Evolutionary conservation across 2,888 invertebrate genomes (phyloP), one percentile per base, ranked within the genome.

Genomic region (Azorinus chamasolen): DNA sequence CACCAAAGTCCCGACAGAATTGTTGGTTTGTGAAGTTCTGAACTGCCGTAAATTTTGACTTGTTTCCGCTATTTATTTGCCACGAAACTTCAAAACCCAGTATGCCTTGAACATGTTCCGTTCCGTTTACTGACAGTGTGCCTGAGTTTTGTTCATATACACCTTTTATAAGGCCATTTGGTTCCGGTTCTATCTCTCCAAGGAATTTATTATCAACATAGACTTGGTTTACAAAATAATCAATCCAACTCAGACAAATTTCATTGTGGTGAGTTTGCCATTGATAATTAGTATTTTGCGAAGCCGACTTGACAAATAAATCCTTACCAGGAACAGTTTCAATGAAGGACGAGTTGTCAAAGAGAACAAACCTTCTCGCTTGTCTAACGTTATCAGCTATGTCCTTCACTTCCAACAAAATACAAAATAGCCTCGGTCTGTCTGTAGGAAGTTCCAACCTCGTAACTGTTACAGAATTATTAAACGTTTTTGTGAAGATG

Each of bases 241-340:
- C 69, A 27, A 25, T 74, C 86, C 86, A 86, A 20, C 65, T 25
- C 2, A 79, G 50, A 45, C 84, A 84, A 4, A 83, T 54, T 1
- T 53, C 48, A 3, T 55, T 58, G 51, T 79, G 74, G 4, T 83
- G 73, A 12, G 75, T 79, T 65, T 86, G 86, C 86, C 86, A 86
- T 22, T 18, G 57, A 24, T 50, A 75, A 10, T 66, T 41, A 8
- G 82, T 70, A 14, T 43, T 45, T 20, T 12, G 24, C n/a, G 76
- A 62, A 12, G 85, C 79, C 24, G 85, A 76, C 12, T 57, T 39
- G 0, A 79, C 46, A 4, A 70, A 37, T 6, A 82, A 57, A 2
- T 16, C 16, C 20, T 64, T 55, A 0, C 25, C 46, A 20, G 16
- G 22, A n/a, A 57, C 61, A 16, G 71, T 39, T 58, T 46, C 22